Percentiles rank a stretch among this genome's conserved stretches.
Conservation (phyloP, 2,113 vertebrate species). For the Piliocolobus tephrosceles region DNA sequence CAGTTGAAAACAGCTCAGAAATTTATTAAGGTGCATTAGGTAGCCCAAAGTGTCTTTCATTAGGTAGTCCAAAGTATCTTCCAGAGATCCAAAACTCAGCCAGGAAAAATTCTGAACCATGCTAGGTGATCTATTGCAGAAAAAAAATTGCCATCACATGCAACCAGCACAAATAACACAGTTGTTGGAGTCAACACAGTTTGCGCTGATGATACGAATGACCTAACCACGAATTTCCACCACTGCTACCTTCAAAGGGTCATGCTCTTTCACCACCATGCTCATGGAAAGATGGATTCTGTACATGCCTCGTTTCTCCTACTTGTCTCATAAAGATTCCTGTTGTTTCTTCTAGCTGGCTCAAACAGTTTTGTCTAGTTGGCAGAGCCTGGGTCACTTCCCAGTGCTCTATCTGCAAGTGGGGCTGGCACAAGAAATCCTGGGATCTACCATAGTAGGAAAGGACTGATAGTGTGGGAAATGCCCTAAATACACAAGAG, state of each 20-base stretch:
- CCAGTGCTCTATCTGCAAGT: not conserved
- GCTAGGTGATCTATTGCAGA: not conserved
- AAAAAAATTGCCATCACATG: not conserved
- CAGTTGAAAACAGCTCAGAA: not conserved
- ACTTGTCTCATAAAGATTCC: not conserved
- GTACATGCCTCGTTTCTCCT: not conserved
- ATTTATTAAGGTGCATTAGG: not conserved
- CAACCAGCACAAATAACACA: not conserved
- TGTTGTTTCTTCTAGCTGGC: not conserved
- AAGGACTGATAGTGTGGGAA: not conserved
- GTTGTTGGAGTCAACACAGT: not conserved
- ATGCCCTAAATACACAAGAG: not conserved
- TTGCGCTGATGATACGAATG: not conserved
- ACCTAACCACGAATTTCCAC: not conserved
- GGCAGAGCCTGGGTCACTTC: not conserved
- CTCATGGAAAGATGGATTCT: not conserved
- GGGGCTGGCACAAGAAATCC: too few species aligned
- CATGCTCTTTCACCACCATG: not conserved
- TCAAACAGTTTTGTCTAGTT: not conserved
- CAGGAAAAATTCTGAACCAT: not conserved
- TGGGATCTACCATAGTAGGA: not conserved
- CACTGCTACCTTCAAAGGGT: not conserved
- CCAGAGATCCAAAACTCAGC: not conserved
- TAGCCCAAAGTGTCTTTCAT: not conserved
- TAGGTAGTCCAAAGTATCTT: not conserved